Evolutionary conservation across 2,797 vertebrate genomes (phyloP).

Genomic region (Gadopsis marmoratus): DNA sequence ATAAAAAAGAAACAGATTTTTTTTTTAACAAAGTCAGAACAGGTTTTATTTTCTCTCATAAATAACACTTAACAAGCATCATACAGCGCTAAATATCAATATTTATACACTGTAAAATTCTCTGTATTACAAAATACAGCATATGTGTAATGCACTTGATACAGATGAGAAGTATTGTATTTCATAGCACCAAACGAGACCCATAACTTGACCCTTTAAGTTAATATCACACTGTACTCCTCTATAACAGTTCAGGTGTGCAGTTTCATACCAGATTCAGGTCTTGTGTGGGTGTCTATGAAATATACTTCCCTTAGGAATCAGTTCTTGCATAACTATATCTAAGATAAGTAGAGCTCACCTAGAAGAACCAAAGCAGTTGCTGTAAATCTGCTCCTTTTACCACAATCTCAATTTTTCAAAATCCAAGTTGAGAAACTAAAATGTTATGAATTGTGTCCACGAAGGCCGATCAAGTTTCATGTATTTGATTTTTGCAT

Average conservation of each 20-base stretch:
- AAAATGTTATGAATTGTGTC: constrained; percentile 41
- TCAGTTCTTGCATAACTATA: constrained; percentile 86
- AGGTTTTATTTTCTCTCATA: constrained; percentile 84
- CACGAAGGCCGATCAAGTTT: constrained; percentile 32
- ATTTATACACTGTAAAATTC: constrained; percentile 87
- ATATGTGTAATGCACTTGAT: constrained; percentile 89
- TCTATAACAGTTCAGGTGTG: constrained; percentile 58
- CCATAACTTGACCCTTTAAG: constrained; percentile 35
- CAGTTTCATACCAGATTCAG: constrained; percentile 68
- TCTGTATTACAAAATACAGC: constrained; percentile 89
- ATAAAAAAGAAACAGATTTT: constrained; percentile 1
- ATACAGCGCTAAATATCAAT: constrained; percentile 86
- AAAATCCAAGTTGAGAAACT: constrained; percentile 52
- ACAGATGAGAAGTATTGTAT: constrained; percentile 80
- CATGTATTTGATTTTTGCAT: constrained; percentile 59
- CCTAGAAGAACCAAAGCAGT: constrained; percentile 70
- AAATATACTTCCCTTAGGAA: constrained; percentile 79
- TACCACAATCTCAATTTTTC: constrained; percentile 34
- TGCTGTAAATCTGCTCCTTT: constrained; percentile 46
- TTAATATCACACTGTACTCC: constrained; percentile 33
- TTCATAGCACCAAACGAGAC: constrained; percentile 76
- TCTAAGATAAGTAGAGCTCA: constrained; percentile 78
- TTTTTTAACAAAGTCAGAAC: constrained; percentile 72
- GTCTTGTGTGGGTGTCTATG: constrained; percentile 70
- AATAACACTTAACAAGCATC: constrained; percentile 89